Conservation (phyloP, 2,113 vertebrate genomes). For the Phrynosoma platyrhinos region DNA sequence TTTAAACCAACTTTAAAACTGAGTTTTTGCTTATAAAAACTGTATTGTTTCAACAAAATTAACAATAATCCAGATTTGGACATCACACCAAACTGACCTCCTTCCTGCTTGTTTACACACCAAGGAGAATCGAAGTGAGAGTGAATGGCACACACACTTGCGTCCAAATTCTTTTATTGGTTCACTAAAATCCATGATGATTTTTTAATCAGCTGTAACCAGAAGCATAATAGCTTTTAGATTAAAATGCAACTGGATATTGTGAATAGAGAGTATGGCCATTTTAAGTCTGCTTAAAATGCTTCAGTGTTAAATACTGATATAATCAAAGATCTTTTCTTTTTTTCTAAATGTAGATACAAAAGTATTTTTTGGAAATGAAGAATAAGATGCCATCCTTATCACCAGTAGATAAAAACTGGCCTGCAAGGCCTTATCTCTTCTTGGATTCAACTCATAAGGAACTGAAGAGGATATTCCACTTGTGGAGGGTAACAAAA, state of each 20-base stretch:
- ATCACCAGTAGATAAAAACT: constrained; percentile 94
- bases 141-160: neutral
- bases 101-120: neutral
- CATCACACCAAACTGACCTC: neutral
- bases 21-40: neutral
- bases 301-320: constrained; percentile 1
- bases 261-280: constrained; percentile 15
- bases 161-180: neutral
- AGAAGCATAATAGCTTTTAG: neutral
- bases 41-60: neutral
- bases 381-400: constrained; percentile 90
- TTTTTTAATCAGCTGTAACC: neutral
- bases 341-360: constrained; percentile 80
- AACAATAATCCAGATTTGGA: neutral
- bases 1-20: neutral
- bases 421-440: constrained; percentile 88
- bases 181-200: neutral
- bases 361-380: constrained; percentile 95
- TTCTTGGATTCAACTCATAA: constrained; percentile 92
- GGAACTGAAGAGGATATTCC: constrained; percentile 92
- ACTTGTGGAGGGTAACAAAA: constrained; percentile 92
- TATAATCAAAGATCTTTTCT: constrained; percentile 38
- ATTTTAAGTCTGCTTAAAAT: neutral
- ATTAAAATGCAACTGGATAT: neutral
- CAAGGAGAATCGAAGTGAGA: neutral